These are phyloP conservation scores for Rugalucina vietnamica DNA, from an alignment of 2,888 invertebrate species.

Conservation along the genomic window DNA sequence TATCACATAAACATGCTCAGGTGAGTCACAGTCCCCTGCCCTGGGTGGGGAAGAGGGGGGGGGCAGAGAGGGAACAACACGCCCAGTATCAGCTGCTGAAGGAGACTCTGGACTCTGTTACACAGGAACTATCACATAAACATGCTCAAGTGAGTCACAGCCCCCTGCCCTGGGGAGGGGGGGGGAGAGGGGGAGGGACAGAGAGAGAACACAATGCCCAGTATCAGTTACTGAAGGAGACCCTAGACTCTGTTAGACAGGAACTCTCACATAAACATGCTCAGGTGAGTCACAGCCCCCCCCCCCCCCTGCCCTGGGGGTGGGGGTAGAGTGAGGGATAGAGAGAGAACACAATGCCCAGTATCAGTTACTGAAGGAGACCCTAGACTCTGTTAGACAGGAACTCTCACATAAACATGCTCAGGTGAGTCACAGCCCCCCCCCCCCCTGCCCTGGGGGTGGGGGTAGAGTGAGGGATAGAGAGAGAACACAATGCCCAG, in stretches of 20 bases:
- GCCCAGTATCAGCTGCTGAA: constrained; percentile 76
- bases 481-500: constrained; percentile 75
- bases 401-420: constrained; percentile 71
- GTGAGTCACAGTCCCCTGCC: constrained; percentile 41
- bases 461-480: constrained; percentile 70
- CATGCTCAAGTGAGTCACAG: constrained; percentile 65
- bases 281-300: constrained; percentile 60
- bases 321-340: constrained; percentile 70
- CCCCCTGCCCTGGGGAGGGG: not conserved
- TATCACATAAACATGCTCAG: constrained; percentile 71
- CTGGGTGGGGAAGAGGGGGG: too few species aligned
- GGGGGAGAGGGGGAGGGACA: too few species aligned
- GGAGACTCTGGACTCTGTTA: constrained; percentile 71
- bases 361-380: constrained; percentile 74
- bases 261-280: constrained; percentile 71
- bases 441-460: constrained; percentile 72
- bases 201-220: constrained; percentile 76
- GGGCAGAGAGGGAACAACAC: constrained; percentile 72
- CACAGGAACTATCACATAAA: constrained; percentile 69
- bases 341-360: constrained; percentile 76
- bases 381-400: constrained; percentile 70
- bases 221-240: constrained; percentile 74
- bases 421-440: constrained; percentile 60
- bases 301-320: constrained; percentile 69
- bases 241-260: constrained; percentile 70